phyloP scores from a whole-genome alignment of 1,140 invertebrate species.

The Caenorhabditis tropicalis region DNA sequence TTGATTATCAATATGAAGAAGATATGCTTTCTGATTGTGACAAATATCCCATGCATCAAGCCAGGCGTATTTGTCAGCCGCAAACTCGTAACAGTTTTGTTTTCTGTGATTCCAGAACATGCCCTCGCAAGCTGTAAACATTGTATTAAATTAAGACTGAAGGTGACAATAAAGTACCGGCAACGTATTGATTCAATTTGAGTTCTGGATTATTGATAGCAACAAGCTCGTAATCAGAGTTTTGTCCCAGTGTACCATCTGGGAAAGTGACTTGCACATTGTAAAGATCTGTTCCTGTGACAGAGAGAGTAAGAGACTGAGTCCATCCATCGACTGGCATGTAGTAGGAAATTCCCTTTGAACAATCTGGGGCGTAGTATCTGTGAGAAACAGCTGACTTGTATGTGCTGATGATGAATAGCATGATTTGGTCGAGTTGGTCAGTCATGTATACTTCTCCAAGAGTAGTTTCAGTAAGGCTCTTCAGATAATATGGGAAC shows the following conservation, averaged over 20 bases:
- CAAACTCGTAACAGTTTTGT: constrained; percentile 32
- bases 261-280: constrained; percentile 46
- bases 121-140: constrained; percentile 48
- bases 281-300: constrained; percentile 28
- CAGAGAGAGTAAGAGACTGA: constrained; percentile 54
- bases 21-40: constrained; percentile 22
- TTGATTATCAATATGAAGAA: constrained; percentile 24
- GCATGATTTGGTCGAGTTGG: constrained; percentile 50
- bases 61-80: background rate
- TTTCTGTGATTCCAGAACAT: background rate
- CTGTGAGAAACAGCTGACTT: constrained; percentile 54
- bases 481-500: constrained; percentile 35
- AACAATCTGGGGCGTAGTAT: constrained; percentile 36
- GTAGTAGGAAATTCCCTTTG: constrained; percentile 22
- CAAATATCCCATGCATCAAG: background rate
- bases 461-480: constrained; percentile 45
- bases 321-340: constrained; percentile 59
- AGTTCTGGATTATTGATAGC: constrained; percentile 17
- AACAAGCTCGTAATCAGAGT: constrained; percentile 36
- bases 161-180: background rate
- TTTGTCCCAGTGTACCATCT: constrained; percentile 41
- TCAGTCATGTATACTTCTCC: constrained; percentile 56
- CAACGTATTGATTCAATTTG: constrained; percentile 48
- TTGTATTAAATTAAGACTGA: background rate
- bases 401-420: constrained; percentile 54